phyloP scores from a whole-genome alignment of 1,140 invertebrate genomes.

The Neodiprion lecontei region DNA sequence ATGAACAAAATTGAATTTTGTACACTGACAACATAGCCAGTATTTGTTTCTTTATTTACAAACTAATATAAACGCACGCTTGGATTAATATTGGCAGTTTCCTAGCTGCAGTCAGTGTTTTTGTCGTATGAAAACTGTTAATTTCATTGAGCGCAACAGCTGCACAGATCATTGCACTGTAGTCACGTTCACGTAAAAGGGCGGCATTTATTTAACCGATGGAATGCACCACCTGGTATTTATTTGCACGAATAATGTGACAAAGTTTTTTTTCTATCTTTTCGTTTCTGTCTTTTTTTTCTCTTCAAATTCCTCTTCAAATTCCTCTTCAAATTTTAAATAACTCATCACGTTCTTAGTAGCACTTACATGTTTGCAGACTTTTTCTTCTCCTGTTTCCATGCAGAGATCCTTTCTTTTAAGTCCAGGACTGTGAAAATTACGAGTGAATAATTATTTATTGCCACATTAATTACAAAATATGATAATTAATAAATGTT shows the following conservation, averaged over 20 bases:
- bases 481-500: neutral
- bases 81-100: constrained; percentile 42
- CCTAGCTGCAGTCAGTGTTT: constrained; percentile 41
- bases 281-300: neutral
- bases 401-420: constrained; percentile 78
- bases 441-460: constrained; percentile 17
- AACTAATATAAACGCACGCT: constrained; percentile 33
- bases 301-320: neutral
- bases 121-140: constrained; percentile 20
- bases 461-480: no score
- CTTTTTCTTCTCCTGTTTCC: constrained; percentile 77
- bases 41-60: constrained; percentile 34
- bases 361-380: constrained; percentile 50
- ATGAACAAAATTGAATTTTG: constrained; percentile 37
- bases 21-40: constrained; percentile 25
- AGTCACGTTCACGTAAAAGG: neutral
- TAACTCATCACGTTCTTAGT: constrained; percentile 13
- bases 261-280: neutral
- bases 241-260: neutral
- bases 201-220: constrained; percentile 6
- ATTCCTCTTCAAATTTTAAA: neutral
- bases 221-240: neutral
- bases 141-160: constrained; percentile 54
- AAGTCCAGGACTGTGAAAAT: constrained; percentile 72
- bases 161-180: constrained; percentile 53